A percentile compares a stretch with the other conserved stretches of the same genome.
phyloP scores from a whole-genome alignment of 2,113 vertebrate species.

The Polypterus senegalus region DNA sequence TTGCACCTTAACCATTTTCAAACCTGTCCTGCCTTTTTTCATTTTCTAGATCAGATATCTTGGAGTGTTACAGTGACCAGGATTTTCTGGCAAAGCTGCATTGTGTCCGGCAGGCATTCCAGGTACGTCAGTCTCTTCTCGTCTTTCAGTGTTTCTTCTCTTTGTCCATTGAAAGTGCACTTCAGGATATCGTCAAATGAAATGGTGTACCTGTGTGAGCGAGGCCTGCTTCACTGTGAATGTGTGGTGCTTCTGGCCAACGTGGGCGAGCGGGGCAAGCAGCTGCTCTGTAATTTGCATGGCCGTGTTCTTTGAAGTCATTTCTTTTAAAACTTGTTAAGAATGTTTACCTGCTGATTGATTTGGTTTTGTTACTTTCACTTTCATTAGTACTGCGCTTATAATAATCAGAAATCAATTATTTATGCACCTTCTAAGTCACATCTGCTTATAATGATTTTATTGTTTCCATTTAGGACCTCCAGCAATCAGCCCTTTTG shows the following conservation, averaged over 20 bases:
- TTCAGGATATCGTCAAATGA: background rate
- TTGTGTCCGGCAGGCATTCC: conserved; percentile 85
- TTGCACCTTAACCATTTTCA: no score
- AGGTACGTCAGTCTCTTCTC: conserved; percentile 46
- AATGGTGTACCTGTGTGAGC: background rate
- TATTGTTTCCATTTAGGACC: no score
- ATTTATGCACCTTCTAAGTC: no score
- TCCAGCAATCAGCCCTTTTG: no score
- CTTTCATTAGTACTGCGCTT: no score
- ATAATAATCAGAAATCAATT: no score
- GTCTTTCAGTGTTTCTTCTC: background rate
- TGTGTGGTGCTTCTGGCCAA: background rate
- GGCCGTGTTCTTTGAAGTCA: no score
- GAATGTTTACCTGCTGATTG: no score
- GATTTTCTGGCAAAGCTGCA: conserved; percentile 94
- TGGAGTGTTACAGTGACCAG: conserved; percentile 85
- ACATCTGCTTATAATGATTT: no score
- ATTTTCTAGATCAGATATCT: conserved; percentile 59
- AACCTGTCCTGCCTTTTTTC: background rate
- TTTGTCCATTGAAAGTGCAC: background rate
- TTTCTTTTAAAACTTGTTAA: no score
- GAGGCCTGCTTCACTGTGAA: conserved; percentile 3
- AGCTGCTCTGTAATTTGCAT: no score
- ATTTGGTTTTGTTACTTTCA: no score
- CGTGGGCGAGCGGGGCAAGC: background rate